Percentiles rank a stretch among this genome's conserved stretches.
phyloP scores from a whole-genome alignment of 2,888 invertebrate genomes.

The Lepidocyrtoides sp. region DNA sequence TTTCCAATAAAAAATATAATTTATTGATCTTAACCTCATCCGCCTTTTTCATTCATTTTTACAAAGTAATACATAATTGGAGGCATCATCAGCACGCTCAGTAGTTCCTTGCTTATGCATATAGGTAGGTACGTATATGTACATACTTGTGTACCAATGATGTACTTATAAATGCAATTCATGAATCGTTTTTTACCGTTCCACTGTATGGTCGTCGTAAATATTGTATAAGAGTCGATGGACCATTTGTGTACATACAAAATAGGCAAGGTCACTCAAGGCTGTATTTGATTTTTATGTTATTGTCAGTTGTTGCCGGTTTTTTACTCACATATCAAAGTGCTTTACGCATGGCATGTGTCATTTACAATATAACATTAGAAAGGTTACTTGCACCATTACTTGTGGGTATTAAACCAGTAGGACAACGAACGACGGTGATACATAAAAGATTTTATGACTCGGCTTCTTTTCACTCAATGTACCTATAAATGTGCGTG shows the following conservation, averaged over 20 bases:
- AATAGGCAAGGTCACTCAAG: conserved; percentile 78
- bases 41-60: neutral
- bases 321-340: neutral
- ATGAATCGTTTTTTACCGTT: conserved; percentile 10
- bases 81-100: too few species aligned
- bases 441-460: conserved; percentile 3
- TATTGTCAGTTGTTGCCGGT: neutral
- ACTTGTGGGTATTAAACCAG: neutral
- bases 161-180: too few species aligned
- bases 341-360: conserved; percentile 25
- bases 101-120: neutral
- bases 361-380: neutral
- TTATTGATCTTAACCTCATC: conserved; percentile 11
- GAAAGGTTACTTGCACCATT: neutral
- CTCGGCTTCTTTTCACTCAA: conserved; percentile 15
- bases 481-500: neutral
- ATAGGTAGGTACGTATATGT: too few species aligned
- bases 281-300: conserved; percentile 66
- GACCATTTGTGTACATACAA: neutral
- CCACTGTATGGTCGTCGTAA: too few species aligned
- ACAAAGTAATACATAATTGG: neutral
- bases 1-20: conserved; percentile 12
- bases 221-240: neutral
- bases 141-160: too few species aligned
- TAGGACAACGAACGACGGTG: too few species aligned